Evolutionary conservation across 1,140 invertebrate species (phyloP), one percentile per base, ranked within the genome.

Genomic region (Ericerus pela): DNA sequence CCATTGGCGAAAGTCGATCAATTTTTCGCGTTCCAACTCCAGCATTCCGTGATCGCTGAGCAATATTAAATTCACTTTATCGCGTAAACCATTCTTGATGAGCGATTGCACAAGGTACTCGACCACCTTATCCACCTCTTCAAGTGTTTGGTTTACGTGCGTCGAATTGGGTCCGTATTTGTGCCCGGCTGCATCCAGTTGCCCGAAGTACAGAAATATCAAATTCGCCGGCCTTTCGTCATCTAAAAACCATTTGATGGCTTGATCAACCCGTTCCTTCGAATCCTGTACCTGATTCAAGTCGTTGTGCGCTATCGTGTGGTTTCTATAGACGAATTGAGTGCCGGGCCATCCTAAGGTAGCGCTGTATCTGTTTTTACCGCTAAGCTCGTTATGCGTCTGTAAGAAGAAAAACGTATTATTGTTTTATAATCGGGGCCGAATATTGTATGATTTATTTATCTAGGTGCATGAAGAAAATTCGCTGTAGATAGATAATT

Each of bases 1-100:
- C n/a, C 6, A 16, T 5, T n/a, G 16, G 16, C 5, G 5, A 5
- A 43, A 28, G 18, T 53, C 41, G 41, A 47, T 47, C 20, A 47
- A 10, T 47, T 16, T 10, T 16, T 24, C 10, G 3, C 10, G 12
- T 53, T 27, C 2, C 5, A 29, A 72, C 22, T 67, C 63, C 1
- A 72, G 61, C 79, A 85, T 18, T 8, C 38, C 83, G 69, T 85
- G 83, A 68, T 85, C 84, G 64, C 80, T 81, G 2, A 82, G 67
- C 38, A 85, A 70, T 54, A 85, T 73, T 1, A 85, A 67, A 66
- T 84, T 83, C 0, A 81, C 70, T 52, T 63, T 64, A 63, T 79
- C 70, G 30, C 36, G 82, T 65, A 14, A 69, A 65, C 52, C 71
- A 59, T 2, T 66, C 54, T 29, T 67, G 61, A 31, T 81, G 2